Evolutionary conservation across 2,113 vertebrate species (phyloP), one percentile per base, ranked within the genome.

Genomic region (Carassius carassius): DNA sequence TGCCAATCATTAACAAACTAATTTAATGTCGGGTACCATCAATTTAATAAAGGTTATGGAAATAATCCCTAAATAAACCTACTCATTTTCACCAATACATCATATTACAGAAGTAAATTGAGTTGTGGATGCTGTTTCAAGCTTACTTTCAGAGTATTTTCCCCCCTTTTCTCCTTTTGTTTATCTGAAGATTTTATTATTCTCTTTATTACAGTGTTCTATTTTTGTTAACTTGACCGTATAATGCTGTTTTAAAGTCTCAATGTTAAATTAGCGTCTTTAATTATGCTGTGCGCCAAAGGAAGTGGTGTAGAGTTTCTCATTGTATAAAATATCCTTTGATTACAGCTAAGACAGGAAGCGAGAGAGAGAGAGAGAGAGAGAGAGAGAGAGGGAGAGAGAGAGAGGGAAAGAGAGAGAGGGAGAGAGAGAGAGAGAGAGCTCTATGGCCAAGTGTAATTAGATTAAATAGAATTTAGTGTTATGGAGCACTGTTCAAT

Each of bases 281-380:
- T 81, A 49, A 69, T 81, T 81, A 81, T 17, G 19, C 56, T 29
- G 37, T 47, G 62, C 10, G 1, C 23, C 44, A n/a, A 11, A 67
- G 23, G 4, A 67, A 63, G 51, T 41, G 37, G 12, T 1, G 77
- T 23, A 8, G 32, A 62, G n/a, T 76, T 83, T 75, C 32, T 23
- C 37, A 51, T n/a, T 58, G 14, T 47, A 60, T 67, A 82, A 21
- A 75, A 76, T 51, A 78, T 35, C 74, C 74, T 44, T 67, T 49
- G 72, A 77, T 82, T 82, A 78, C 3, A 21, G 23, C 32, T 29
- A 35, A 81, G 76, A 84, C n/a, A n/a, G n/a, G n/a, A n/a, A n/a
- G n/a, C n/a, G 32, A 44, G 32, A 29, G 12, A n/a, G 35, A 44
- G 77, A 41, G 56, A 62, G 54, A 60, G 54, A 41, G 56, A 25